Conservation (phyloP, 2,888 invertebrate species). For the Dolichopus griseipennis region DNA sequence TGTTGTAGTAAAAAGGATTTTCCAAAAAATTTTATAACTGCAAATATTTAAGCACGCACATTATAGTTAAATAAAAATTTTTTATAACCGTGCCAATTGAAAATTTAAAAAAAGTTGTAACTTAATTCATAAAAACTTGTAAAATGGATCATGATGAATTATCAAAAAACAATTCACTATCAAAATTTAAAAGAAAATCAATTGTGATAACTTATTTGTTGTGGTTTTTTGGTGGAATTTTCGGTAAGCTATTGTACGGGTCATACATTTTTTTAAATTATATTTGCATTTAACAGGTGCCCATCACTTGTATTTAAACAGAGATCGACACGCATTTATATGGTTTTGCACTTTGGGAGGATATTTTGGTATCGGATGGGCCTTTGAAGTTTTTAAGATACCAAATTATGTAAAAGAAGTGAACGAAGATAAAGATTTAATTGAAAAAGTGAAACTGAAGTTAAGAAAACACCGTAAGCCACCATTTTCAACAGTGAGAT, state of each 20-base stretch:
- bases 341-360: constrained; percentile 82
- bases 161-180: not conserved
- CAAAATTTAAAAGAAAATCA: constrained; percentile 44
- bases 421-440: constrained; percentile 62
- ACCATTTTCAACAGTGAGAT: constrained; percentile 71
- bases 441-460: constrained; percentile 54
- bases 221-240: constrained; percentile 81
- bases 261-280: not conserved
- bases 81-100: no score
- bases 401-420: constrained; percentile 77
- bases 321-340: constrained; percentile 83
- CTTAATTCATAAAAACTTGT: no score
- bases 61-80: no score
- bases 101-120: no score
- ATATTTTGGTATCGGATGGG: constrained; percentile 75
- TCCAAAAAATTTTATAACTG: no score
- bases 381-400: constrained; percentile 74
- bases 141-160: no score
- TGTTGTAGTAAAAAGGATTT: no score
- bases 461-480: constrained; percentile 61
- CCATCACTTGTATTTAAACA: constrained; percentile 82
- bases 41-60: no score
- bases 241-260: constrained; percentile 48
- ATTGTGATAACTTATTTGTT: constrained; percentile 64
- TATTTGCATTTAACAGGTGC: constrained; percentile 29